Conservation (phyloP, 2,113 vertebrate genomes). For the Ptychochromis oligacanthus region DNA sequence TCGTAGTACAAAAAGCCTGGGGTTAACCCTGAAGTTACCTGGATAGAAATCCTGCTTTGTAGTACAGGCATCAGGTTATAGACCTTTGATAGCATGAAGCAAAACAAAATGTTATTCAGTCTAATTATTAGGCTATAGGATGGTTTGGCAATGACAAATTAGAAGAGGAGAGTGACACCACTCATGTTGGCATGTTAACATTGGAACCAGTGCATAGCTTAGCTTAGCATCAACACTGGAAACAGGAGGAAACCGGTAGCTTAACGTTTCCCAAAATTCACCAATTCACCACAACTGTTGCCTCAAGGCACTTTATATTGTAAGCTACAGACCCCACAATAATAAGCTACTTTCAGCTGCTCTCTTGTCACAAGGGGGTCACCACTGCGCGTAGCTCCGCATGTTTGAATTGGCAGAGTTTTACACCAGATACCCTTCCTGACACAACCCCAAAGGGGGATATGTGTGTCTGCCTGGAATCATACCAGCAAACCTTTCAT, state of each 20-base stretch:
- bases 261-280: not conserved
- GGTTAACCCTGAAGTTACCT: not conserved
- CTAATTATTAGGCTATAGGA: no score
- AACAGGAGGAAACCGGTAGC: not conserved
- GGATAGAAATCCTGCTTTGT: conserved; percentile 1
- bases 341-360: no score
- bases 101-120: not conserved
- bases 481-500: no score
- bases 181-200: not conserved
- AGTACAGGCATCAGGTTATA: not conserved
- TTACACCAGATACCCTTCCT: no score
- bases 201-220: not conserved
- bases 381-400: no score
- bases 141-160: not conserved
- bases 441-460: no score
- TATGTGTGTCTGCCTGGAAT: no score
- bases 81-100: not conserved
- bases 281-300: no score
- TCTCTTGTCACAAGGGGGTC: no score
- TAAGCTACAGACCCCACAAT: no score
- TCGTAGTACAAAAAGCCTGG: not conserved
- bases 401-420: no score
- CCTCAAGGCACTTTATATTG: no score
- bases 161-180: not conserved
- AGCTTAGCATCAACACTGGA: not conserved